Conservation (phyloP, 2,888 invertebrate genomes). For the Hyposoter dolosus region DNA sequence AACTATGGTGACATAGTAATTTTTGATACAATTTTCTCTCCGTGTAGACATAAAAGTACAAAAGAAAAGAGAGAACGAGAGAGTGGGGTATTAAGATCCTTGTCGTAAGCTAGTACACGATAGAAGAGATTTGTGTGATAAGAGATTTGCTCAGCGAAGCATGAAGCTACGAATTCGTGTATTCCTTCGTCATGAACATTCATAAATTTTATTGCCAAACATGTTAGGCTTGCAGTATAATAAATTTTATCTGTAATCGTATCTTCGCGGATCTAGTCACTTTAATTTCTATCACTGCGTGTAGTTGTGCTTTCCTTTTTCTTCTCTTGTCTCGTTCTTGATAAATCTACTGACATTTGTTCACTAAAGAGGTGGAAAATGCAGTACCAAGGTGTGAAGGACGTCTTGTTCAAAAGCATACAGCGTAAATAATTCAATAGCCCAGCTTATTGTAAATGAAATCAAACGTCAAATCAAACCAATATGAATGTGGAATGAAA, state of each 20-base stretch:
- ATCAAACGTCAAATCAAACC: neutral
- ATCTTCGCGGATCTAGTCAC: slow-evolving; percentile 47
- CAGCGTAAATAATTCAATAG: neutral
- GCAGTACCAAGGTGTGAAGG: slow-evolving; percentile 37
- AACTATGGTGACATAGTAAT: no score
- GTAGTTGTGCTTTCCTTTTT: neutral
- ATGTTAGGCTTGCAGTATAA: slow-evolving; percentile 3
- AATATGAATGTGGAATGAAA: neutral
- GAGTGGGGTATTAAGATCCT: slow-evolving; percentile 39
- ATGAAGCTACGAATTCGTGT: slow-evolving; percentile 57
- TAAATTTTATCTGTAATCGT: slow-evolving; percentile 46
- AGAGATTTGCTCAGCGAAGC: slow-evolving; percentile 57
- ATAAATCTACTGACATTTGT: slow-evolving; percentile 47
- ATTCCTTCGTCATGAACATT: slow-evolving; percentile 48
- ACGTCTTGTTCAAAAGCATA: neutral
- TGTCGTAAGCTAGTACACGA: slow-evolving; percentile 51
- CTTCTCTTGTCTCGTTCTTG: slow-evolving; percentile 8
- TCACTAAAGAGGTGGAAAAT: slow-evolving; percentile 19
- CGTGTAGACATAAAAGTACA: slow-evolving; percentile 10
- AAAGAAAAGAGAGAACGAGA: neutral
- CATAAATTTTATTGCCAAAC: slow-evolving; percentile 56
- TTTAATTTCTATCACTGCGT: neutral
- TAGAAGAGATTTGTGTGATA: slow-evolving; percentile 48
- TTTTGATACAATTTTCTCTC: no score
- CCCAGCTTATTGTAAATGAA: neutral